phyloP scores from a whole-genome alignment of 2,113 vertebrate genomes.

The Peromyscus leucopus region DNA sequence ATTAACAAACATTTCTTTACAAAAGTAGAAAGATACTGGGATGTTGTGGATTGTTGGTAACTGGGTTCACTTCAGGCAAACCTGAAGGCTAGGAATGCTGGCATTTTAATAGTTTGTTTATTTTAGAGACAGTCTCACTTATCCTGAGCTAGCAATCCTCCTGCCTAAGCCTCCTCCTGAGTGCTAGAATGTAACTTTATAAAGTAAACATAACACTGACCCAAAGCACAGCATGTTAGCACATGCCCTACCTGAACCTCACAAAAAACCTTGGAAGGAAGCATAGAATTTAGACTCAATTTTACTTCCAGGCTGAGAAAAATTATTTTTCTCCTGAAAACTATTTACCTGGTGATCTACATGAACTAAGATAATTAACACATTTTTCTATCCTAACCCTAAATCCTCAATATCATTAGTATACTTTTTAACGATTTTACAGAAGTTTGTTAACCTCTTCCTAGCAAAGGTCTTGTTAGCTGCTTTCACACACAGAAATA shows the following conservation, averaged over 20 bases:
- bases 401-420: not conserved
- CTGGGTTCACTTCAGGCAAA: not conserved
- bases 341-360: not conserved
- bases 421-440: not conserved
- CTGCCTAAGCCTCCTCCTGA: not conserved
- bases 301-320: conserved; percentile 9
- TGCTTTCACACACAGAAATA: conserved; percentile 30
- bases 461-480: not conserved
- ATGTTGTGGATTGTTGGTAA: not conserved
- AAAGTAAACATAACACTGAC: not conserved
- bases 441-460: not conserved
- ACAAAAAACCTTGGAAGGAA: not conserved
- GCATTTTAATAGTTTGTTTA: not conserved
- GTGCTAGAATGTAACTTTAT: not conserved
- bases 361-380: not conserved
- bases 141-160: not conserved
- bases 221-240: not conserved
- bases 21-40: not conserved
- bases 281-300: not conserved
- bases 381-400: not conserved
- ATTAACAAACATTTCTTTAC: conserved; percentile 1
- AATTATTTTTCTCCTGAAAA: not conserved
- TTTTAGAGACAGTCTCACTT: not conserved
- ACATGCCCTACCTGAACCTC: not conserved
- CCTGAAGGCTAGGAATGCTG: not conserved